A percentile compares a stretch with the other conserved stretches of the same genome.
phyloP scores from a whole-genome alignment of 2,113 vertebrate genomes.

The Pedetes capensis region DNA sequence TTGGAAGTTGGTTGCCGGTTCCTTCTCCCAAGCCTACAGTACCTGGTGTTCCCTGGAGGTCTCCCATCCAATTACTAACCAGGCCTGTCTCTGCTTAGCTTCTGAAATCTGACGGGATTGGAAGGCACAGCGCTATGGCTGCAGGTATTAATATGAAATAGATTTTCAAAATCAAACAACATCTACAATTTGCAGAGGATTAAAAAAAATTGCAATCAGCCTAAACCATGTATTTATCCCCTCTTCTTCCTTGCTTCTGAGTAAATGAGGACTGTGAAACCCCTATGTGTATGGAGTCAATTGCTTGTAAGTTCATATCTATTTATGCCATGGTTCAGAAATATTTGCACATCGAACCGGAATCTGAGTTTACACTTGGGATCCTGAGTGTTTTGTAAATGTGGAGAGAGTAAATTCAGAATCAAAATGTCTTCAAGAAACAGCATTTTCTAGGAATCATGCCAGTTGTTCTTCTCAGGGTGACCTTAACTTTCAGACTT shows the following conservation, averaged over 20 bases:
- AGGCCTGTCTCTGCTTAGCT: no score
- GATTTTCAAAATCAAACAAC: not conserved
- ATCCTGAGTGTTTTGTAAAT: slow-evolving; percentile 78
- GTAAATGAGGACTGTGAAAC: slow-evolving; percentile 42
- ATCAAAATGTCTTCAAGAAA: slow-evolving; percentile 80
- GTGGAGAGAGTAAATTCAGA: slow-evolving; percentile 81
- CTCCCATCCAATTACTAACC: no score
- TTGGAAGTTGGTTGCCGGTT: no score
- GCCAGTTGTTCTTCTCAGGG: slow-evolving; percentile 81
- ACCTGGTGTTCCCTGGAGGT: no score
- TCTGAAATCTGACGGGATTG: no score
- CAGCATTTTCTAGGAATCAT: slow-evolving; percentile 74
- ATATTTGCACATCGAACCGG: slow-evolving; percentile 86
- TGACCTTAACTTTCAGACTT: slow-evolving; percentile 84
- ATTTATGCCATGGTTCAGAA: slow-evolving; percentile 66
- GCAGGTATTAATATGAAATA: not conserved
- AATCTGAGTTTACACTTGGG: slow-evolving; percentile 79
- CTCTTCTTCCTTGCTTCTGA: not conserved
- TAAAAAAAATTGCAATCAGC: not conserved
- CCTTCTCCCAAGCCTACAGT: no score
- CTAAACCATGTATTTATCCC: not conserved
- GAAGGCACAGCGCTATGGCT: no score
- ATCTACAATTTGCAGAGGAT: not conserved
- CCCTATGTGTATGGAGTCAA: slow-evolving; percentile 36
- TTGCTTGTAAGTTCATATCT: slow-evolving; percentile 16